Conservation (phyloP, 2,113 vertebrate species). For the rabbit (Oryctolagus cuniculus) region DNA sequence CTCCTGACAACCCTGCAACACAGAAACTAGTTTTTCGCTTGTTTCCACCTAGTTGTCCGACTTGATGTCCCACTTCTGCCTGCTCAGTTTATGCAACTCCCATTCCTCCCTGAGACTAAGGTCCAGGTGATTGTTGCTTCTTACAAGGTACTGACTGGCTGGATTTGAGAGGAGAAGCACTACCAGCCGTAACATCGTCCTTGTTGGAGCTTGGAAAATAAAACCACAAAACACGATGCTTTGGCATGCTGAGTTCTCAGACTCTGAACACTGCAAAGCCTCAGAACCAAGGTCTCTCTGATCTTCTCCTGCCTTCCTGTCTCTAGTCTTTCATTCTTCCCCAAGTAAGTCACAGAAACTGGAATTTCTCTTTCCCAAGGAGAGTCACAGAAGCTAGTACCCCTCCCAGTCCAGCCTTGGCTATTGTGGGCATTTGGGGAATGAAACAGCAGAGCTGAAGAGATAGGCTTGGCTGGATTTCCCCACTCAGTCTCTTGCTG, state of each 20-base stretch:
- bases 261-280: background rate
- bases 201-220: background rate
- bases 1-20: background rate
- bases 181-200: rapidly evolving
- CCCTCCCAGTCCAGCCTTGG: background rate
- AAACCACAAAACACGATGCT: background rate
- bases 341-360: background rate
- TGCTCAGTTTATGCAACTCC: background rate
- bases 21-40: background rate
- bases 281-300: background rate
- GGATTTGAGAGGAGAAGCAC: background rate
- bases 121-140: background rate
- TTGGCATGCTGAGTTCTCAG: background rate
- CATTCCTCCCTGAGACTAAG: background rate
- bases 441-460: too few relatives aligned
- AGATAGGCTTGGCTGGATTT: background rate
- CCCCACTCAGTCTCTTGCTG: background rate
- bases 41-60: background rate
- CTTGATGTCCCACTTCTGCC: background rate
- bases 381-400: background rate
- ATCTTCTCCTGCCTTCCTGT: background rate
- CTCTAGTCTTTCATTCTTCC: background rate
- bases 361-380: background rate
- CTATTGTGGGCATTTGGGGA: too few relatives aligned
- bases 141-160: background rate